A percentile compares a stretch with the other conserved stretches of the same genome.
phyloP scores from a whole-genome alignment of 30 jellyfish, hydroid and myxozoan genomes.

The Rhopilema esculentum region DNA sequence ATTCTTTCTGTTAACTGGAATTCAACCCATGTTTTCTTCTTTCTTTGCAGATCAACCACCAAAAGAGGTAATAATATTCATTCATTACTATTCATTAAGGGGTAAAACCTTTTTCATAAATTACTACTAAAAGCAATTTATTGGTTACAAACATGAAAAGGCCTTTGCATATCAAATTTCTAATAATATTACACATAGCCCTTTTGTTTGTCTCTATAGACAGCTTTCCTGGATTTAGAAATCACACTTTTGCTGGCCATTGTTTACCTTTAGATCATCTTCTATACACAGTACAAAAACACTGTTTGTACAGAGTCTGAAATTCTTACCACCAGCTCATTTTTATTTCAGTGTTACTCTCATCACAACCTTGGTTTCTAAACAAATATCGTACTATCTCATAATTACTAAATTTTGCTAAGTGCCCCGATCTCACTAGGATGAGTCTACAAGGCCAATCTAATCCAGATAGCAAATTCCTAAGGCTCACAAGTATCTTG shows the following conservation, averaged over 20 bases:
- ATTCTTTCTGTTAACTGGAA: too few species aligned
- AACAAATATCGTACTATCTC: not conserved
- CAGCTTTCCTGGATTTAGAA: not conserved
- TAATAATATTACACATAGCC: too few species aligned
- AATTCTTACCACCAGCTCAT: not conserved
- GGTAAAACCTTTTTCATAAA: too few species aligned
- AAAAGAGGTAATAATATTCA: conserved; percentile 75
- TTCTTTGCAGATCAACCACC: conserved; percentile 91
- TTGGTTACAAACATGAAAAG: too few species aligned
- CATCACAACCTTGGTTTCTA: not conserved
- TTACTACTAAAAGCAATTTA: too few species aligned
- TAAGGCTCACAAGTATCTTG: too few species aligned
- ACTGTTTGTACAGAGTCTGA: not conserved
- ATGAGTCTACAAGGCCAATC: too few species aligned
- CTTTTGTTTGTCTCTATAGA: not conserved
- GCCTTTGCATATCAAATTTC: not conserved
- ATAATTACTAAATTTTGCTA: too few species aligned
- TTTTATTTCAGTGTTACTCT: not conserved
- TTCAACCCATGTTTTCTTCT: too few species aligned
- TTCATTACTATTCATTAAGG: not conserved
- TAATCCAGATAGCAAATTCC: too few species aligned
- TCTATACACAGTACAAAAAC: not conserved
- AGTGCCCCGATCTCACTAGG: too few species aligned
- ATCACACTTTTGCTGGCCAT: not conserved
- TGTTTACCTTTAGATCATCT: not conserved